Evolutionary conservation across 2,888 invertebrate species (phyloP).

Genomic region (Drosophila meridionalis): DNA sequence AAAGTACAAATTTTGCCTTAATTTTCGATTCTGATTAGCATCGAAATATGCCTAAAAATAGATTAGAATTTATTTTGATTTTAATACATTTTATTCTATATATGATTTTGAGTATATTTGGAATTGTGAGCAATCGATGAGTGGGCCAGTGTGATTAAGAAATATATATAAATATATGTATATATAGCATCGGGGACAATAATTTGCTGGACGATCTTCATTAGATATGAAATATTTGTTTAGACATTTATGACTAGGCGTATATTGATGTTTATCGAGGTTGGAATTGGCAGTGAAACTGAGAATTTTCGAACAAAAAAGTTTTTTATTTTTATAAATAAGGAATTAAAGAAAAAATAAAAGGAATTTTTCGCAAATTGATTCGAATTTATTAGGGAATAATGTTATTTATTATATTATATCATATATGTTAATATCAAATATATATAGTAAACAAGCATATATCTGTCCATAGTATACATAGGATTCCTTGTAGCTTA

Average conservation of each 20-base stretch:
- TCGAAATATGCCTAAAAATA: constrained; percentile 31
- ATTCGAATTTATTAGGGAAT: no score
- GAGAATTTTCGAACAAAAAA: background rate
- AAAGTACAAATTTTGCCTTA: constrained; percentile 33
- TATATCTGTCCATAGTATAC: no score
- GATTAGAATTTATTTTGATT: constrained; percentile 10
- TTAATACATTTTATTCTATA: constrained; percentile 1
- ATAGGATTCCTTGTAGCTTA: background rate
- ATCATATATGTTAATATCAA: no score
- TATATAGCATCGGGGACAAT: background rate
- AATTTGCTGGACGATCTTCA: background rate
- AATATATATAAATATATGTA: background rate
- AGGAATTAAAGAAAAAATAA: background rate
- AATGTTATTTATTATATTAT: no score
- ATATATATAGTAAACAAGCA: no score
- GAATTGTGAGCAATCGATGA: constrained; percentile 50
- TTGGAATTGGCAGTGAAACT: background rate
- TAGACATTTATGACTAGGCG: background rate
- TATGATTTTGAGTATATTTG: constrained; percentile 8
- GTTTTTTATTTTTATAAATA: background rate
- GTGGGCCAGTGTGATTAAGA: background rate
- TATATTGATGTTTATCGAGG: background rate
- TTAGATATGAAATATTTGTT: background rate
- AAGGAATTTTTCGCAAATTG: no score
- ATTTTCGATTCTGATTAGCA: background rate